Evolutionary conservation across 92 coral and sea anemone genomes (phyloP).

Genomic region (Diadumene lineata): DNA sequence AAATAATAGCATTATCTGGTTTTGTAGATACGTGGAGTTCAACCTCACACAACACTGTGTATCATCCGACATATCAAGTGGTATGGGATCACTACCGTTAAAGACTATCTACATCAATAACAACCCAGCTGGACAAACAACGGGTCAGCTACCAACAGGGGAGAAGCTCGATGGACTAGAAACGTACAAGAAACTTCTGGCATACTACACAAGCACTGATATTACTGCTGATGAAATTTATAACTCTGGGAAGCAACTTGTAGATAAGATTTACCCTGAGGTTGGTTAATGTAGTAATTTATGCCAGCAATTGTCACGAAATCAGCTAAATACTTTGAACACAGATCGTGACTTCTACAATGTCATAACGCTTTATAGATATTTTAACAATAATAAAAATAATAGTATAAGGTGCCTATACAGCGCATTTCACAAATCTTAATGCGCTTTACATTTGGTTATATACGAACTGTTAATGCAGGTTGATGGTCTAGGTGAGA

Average conservation of each 20-base stretch:
- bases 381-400: no score
- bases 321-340: no score
- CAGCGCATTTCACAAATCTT: no score
- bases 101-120: conserved; percentile 22
- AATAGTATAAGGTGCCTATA: no score
- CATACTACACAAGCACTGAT: conserved; percentile 63
- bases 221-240: conserved; percentile 66
- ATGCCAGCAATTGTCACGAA: no score
- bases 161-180: conserved; percentile 61
- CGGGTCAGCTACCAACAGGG: conserved; percentile 63
- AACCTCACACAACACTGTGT: conserved; percentile 35
- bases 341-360: no score
- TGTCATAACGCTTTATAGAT: no score
- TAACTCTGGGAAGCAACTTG: conserved; percentile 47
- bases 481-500: no score
- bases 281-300: no score
- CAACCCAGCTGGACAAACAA: conserved; percentile 1
- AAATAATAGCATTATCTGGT: not conserved
- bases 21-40: conserved; percentile 17
- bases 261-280: conserved; percentile 47
- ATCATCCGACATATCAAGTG: conserved; percentile 39
- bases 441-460: no score
- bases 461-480: no score
- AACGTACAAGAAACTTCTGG: conserved; percentile 58
- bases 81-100: conserved; percentile 24